A percentile compares a stretch with the other conserved stretches of the same genome.
phyloP scores from a whole-genome alignment of 2,113 vertebrate genomes.

The Chrysochloris asiatica region DNA sequence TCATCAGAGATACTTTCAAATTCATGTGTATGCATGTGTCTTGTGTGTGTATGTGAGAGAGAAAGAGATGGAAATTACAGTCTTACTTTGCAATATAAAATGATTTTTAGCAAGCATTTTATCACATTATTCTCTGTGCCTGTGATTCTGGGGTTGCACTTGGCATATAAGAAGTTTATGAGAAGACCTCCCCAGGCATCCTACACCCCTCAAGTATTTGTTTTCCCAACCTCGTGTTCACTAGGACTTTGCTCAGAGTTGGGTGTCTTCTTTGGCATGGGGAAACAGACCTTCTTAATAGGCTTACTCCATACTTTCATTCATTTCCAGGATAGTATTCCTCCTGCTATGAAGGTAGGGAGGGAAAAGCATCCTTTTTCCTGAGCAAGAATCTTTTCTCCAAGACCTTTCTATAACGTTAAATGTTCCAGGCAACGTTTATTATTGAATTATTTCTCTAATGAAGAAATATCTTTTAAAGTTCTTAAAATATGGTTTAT shows the following conservation, averaged over 20 bases:
- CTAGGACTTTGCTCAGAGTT: background rate
- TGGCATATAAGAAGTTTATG: background rate
- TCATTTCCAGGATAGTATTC: background rate
- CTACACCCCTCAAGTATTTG: background rate
- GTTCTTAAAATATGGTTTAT: background rate
- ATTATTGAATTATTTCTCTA: too few species aligned
- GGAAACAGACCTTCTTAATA: background rate
- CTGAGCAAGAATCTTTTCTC: background rate
- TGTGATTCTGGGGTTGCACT: background rate
- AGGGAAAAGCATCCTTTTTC: background rate
- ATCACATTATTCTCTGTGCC: background rate
- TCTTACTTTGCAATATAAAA: background rate
- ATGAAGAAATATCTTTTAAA: background rate
- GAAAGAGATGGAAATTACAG: background rate
- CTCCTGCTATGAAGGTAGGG: background rate
- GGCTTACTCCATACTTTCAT: background rate
- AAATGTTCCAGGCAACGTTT: background rate
- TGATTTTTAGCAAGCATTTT: background rate
- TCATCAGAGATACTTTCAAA: background rate
- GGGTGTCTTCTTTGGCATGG: background rate
- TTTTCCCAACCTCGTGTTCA: background rate
- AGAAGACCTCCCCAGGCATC: background rate
- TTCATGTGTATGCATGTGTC: background rate
- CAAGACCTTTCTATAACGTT: background rate
- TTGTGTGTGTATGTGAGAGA: background rate